Base-by-base conservation (phyloP, 1,140 invertebrate species). In the Euura saliciscinereae region DNA sequence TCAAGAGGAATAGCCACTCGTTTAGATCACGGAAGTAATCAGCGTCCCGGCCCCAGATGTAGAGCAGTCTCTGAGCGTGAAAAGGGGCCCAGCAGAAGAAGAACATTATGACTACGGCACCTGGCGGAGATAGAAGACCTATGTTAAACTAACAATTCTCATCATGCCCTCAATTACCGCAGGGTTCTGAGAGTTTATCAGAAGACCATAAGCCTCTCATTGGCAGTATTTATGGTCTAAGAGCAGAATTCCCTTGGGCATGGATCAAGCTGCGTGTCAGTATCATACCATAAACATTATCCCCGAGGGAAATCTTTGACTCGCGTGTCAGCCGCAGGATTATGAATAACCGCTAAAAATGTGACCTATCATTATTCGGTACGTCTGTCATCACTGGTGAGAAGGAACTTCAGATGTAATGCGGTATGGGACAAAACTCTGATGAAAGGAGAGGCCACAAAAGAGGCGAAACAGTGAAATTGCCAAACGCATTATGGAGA, bases 81-180 rank as follows among this genome's bases (percentile, higher is more conserved):
- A 97, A 98, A 44, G 97, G 96, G 1, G 95, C 94, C 95, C 96
- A 98, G 88, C 95, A 97, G 2, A 96, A 87, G 88, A 97, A 97
- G 88, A 98, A 98, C 2, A 94, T 94, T 3, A 97, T 90, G 28
- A 97, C 96, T 6, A 98, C 96, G 2, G 95, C 95, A 75, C 95
- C 97, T 98, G 88, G 43, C 88, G 88, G 73, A 73, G 28, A 28
- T 28, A 28, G 28, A 28, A 28, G 28, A 28, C 28, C 28, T 28
- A 28, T 28, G 28, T 28, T 1, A 28, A 28, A 28, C 28, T 28
- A 28, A 28, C 28, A 28, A 28, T 28, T 28, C 28, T 28, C 28
- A 28, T 28, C 28, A 28, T 28, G 0, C 28, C 28, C 28, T 28
- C 28, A 28, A 28, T 28, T 28, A 28, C 28, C 28, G 28, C 28